Evolutionary conservation across 2,888 invertebrate genomes (phyloP).

Genomic region (Drosophila vallismaia): DNA sequence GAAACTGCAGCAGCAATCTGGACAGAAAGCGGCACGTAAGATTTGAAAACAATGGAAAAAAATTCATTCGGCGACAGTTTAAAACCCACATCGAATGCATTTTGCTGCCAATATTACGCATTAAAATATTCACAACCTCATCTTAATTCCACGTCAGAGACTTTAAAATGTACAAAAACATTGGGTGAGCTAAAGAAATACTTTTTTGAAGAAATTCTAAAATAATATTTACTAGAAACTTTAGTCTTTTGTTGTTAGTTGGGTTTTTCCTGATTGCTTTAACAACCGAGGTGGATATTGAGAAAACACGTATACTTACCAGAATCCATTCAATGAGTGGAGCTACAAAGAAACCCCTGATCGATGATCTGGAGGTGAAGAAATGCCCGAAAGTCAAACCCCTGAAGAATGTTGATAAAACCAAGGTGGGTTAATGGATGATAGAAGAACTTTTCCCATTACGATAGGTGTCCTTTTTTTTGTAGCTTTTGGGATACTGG

Average conservation of each 20-base stretch:
- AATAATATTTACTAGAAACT: neutral
- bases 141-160: neutral
- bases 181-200: neutral
- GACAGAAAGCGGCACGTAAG: conserved; percentile 18
- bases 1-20: conserved; percentile 1
- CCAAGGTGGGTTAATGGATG: conserved; percentile 14
- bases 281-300: neutral
- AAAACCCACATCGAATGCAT: conserved; percentile 19
- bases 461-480: fast-evolving
- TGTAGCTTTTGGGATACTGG: conserved; percentile 60
- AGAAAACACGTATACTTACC: too few relatives aligned
- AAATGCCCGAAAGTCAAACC: conserved; percentile 30
- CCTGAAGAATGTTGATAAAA: conserved; percentile 19
- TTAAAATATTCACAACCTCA: neutral
- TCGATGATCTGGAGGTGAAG: neutral
- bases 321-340: neutral
- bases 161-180: neutral
- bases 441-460: neutral
- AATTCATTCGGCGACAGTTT: conserved; percentile 5
- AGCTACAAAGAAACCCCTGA: neutral
- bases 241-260: neutral
- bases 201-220: neutral
- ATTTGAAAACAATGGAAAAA: conserved; percentile 5
- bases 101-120: neutral
- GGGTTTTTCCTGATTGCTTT: neutral